Evolutionary conservation across 2,797 vertebrate genomes (phyloP), one percentile per base, ranked within the genome.

Genomic region (Gobionotothen gibberifrons): DNA sequence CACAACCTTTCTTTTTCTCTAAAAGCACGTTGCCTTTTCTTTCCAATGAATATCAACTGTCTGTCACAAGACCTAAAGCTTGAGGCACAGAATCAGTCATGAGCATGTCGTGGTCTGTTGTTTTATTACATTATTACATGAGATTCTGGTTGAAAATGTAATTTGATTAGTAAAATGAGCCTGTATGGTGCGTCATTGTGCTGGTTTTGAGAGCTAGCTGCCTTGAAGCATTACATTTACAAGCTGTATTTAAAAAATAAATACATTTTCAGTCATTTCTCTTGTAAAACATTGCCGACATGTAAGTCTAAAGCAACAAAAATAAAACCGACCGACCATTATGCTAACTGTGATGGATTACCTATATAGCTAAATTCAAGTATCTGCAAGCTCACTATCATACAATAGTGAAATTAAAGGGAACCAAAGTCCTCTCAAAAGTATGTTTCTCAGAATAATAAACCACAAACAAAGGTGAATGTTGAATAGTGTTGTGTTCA

Each of bases 131-230:
- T 55, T 61, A n/a, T 58, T 29, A 46, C 9, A n/a, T 39, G 19
- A 43, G 26, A 22, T 29, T 62, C 14, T 7, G 11, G 21, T n/a
- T 52, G 55, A 70, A 76, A 77, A 69, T 53, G 54, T 26, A 46
- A 47, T 67, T 75, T 76, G 51, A 76, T 74, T 51, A 39, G 43
- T 69, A 14, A 66, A 44, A 49, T 39, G 51, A 67, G 44, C 54
- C 12, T 39, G 72, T 36, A 11, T 17, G 22, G 47, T 43, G 36
- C 40, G 72, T 55, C 43, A 16, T 29, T 64, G 66, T 40, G 65
- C 46, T 53, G 46, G 54, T 47, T 72, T 62, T 54, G 26, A 78
- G 48, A 70, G 55, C 57, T 49, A 3, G 60, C 57, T 58, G 46
- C 59, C 22, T 17, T 63, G 69, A 68, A 60, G 12, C 63, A 49